These are phyloP conservation scores for Adineta ricciae DNA, from an alignment of 2,888 invertebrate species.

Conservation along the genomic window DNA sequence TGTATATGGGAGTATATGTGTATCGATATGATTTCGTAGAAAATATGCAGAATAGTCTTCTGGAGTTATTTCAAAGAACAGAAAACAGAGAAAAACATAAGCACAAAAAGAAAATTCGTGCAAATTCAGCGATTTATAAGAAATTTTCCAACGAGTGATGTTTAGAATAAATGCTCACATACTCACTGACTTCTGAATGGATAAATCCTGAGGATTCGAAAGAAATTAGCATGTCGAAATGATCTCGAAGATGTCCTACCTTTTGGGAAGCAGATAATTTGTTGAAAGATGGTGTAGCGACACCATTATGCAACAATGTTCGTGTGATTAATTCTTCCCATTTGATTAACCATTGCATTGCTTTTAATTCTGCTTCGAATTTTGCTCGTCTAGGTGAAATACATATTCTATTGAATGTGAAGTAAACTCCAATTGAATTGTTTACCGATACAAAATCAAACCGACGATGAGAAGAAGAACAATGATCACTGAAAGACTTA, in stretches of 20 bases:
- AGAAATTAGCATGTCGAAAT: background rate
- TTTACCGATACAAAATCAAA: constrained; percentile 33
- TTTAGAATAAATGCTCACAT: background rate
- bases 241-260: background rate
- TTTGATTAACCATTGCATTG: constrained; percentile 41
- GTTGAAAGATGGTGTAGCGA: constrained; percentile 2
- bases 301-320: constrained; percentile 16
- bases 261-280: constrained; percentile 9
- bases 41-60: background rate
- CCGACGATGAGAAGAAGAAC: constrained; percentile 34
- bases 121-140: background rate
- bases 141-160: background rate
- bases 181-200: background rate
- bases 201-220: background rate
- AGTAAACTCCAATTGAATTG: too few species aligned
- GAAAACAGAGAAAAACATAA: too few species aligned
- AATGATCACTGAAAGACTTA: constrained; percentile 35
- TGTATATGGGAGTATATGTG: background rate
- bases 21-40: background rate
- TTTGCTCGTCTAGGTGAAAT: constrained; percentile 37
- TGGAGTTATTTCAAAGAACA: background rate
- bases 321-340: constrained; percentile 39
- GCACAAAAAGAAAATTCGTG: background rate
- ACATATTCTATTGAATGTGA: too few species aligned
- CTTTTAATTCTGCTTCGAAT: constrained; percentile 39